Base-by-base conservation (phyloP, 2,888 invertebrate genomes). In the Phengaris alcon region DNA sequence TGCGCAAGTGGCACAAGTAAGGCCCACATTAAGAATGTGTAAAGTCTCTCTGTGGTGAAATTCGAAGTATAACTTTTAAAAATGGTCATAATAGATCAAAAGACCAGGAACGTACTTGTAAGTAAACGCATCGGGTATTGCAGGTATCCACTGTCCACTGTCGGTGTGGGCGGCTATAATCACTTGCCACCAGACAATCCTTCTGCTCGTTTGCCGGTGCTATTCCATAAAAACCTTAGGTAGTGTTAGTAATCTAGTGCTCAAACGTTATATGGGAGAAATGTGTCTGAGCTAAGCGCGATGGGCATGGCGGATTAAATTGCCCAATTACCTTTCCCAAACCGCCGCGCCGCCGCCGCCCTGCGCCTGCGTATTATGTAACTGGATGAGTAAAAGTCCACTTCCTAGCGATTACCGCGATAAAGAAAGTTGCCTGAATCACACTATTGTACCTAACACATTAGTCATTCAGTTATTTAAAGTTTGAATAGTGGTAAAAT, bases 281-380 rank as follows among this genome's bases (percentile, higher is more conserved):
- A 64, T 48, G 46, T 48, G 48, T 69, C 69, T 69, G n/a, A 69
- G 48, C 46, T 69, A 69, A 68, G n/a, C 59, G 48, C 69, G 69
- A 48, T 52, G 72, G 52, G 72, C 51, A 70, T 48, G 22, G 51
- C 70, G 51, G 15, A 44, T 15, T 10, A 51, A 70, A 72, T 72
- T 15, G 72, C 54, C 72, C 72, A 72, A 72, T 72, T 72, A 72
- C 72, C 72, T 72, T 72, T 72, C 72, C 72, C 52, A 72, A 54
- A 72, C 72, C 70, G 22, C 70, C 51, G 9, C 35, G 8, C 35
- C 35, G 35, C 35, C 35, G 4, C 35, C 35, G 51, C 35, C 72
- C 72, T 52, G 51, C 7, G 51, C 15, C 52, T 3, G 13, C 59
- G 10, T 3, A 44, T 72, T 35, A 52, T 35, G 72, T 52, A 72